phyloP scores from a whole-genome alignment of 2,888 invertebrate species.

The Hydriomena furcata region DNA sequence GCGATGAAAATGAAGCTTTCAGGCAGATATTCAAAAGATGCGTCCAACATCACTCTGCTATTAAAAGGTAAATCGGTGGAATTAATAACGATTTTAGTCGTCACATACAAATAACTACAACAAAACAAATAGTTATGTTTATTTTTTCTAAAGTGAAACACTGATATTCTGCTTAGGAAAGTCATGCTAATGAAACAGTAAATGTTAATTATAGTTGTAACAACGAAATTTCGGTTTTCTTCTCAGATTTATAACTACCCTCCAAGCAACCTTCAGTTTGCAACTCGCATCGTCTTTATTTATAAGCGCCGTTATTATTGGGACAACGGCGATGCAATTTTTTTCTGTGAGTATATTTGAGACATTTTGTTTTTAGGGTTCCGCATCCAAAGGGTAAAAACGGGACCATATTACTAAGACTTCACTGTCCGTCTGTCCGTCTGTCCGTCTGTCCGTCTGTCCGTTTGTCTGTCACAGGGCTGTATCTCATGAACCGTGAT shows the following conservation, averaged over 20 bases:
- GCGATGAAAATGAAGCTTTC: conserved; percentile 53
- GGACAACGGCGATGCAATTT: conserved; percentile 57
- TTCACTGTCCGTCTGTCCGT: no score
- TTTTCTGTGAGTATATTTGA: conserved; percentile 47
- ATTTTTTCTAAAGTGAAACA: conserved; percentile 15
- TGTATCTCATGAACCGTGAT: no score
- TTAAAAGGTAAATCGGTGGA: conserved; percentile 47
- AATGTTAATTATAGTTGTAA: conserved; percentile 1
- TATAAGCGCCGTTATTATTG: conserved; percentile 44
- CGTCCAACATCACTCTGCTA: conserved; percentile 48
- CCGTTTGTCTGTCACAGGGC: no score
- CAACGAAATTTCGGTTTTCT: background rate
- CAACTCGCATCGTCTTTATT: conserved; percentile 47
- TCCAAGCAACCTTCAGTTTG: conserved; percentile 48
- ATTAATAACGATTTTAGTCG: conserved; percentile 11
- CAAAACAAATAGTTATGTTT: conserved; percentile 22
- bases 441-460: no score
- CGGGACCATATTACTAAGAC: no score
- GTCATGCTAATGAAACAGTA: conserved; percentile 9
- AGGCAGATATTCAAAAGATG: conserved; percentile 47
- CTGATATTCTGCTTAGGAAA: conserved; percentile 23
- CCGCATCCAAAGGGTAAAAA: no score
- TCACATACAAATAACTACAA: conserved; percentile 11
- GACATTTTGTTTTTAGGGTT: no score
- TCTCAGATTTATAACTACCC: conserved; percentile 46